Evolutionary conservation across 2,797 vertebrate species (phyloP), one percentile per base, ranked within the genome.

Genomic region (Microchirus variegatus): DNA sequence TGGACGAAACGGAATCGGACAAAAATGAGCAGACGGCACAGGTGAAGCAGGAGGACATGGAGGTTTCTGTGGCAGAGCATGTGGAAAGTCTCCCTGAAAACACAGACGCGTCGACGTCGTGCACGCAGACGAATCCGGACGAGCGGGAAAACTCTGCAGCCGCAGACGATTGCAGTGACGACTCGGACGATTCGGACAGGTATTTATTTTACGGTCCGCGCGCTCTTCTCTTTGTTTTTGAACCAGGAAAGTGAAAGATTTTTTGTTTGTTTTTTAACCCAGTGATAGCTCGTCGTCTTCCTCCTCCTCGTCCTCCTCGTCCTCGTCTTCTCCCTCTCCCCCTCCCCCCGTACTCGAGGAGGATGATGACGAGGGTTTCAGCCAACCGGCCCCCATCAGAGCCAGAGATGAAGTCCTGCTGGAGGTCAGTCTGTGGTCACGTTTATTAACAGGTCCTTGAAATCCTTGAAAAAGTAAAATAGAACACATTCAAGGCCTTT

Each of bases 381-480:
- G 87, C 68, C 93, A 92, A 62, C 74, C 87, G 38, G 76, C 49
- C 26, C 89, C 87, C 40, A 4, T 95, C 83, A 95, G 87, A 88
- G 93, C 92, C 16, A 94, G 93, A 70, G 94, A 95, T 70, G 95
- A 96, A 65, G 80, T 95, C 45, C 88, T 94, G 55, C 51, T 95
- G 35, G 92, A 94, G 58, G 96, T 97, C 82, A 90, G 94, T 70
- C 2, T 52, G 40, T 59, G 16, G 38, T 15, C 31, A 31, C 31
- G 8, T 31, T 31, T 6, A 7, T 31, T 31, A 31, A 22, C 22
- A 22, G 22, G 22, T 22, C 22, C 22, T 22, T 22, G 22, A 22
- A 22, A 22, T 22, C 22, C 3, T 22, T 22, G 22, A 22, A 22
- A 22, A 22, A 22, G 5, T 22, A 22, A 22, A 22, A n/a, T n/a